Evolutionary conservation across 2,888 invertebrate species (phyloP).

Genomic region (Opisthograptis luteolata): DNA sequence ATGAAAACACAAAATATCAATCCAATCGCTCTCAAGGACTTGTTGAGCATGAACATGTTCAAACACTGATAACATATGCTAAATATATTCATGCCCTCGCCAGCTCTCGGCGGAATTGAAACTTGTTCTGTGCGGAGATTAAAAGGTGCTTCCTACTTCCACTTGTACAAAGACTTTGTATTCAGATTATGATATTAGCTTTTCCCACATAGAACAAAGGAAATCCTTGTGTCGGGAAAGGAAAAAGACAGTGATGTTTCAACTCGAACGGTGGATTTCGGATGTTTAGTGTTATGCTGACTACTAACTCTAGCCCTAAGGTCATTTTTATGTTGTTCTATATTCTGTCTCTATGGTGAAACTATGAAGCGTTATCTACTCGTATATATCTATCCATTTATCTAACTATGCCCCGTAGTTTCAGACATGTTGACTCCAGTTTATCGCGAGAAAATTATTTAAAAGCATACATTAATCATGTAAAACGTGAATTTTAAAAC

Average conservation of each 20-base stretch:
- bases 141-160: conserved; percentile 38
- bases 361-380: too few species aligned
- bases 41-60: conserved; percentile 50
- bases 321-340: too few species aligned
- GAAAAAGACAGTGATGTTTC: conserved; percentile 8
- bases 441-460: too few species aligned
- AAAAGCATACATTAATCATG: too few species aligned
- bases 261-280: conserved; percentile 11
- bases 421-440: too few species aligned
- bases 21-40: conserved; percentile 36
- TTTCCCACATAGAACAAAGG: conserved; percentile 17
- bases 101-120: conserved; percentile 36
- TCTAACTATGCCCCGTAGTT: too few species aligned
- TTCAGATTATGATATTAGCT: conserved; percentile 27
- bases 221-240: conserved; percentile 7
- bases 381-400: too few species aligned
- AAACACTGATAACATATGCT: conserved; percentile 51
- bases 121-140: conserved; percentile 46
- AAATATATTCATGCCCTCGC: conserved; percentile 50
- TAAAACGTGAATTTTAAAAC: too few species aligned
- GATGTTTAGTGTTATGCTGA: not conserved
- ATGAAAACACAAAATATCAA: conserved; percentile 23
- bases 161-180: conserved; percentile 24
- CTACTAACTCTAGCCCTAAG: too few species aligned
- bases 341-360: too few species aligned